Evolutionary conservation across 2,888 invertebrate genomes (phyloP).

Genomic region (Megaustenia siamemsis): DNA sequence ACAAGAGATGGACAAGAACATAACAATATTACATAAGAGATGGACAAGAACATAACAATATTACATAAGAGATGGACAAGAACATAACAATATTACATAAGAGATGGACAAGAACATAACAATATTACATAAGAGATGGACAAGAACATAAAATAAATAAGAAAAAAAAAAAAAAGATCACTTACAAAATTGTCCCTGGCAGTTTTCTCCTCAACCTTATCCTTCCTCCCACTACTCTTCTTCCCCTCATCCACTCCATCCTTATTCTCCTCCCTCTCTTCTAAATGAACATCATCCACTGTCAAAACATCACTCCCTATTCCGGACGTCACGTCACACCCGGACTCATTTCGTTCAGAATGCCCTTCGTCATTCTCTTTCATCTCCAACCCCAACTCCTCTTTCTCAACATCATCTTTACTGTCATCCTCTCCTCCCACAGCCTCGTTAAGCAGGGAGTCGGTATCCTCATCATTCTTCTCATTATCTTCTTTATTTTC

Average conservation of each 20-base stretch:
- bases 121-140: too few species aligned
- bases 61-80: too few species aligned
- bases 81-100: too few species aligned
- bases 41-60: too few species aligned
- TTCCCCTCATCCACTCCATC: slow-evolving; percentile 45
- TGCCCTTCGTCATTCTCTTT: slow-evolving; percentile 54
- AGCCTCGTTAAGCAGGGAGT: slow-evolving; percentile 53
- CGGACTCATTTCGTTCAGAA: slow-evolving; percentile 28
- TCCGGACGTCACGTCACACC: neutral
- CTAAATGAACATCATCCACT: slow-evolving; percentile 41
- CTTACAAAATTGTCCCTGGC: slow-evolving; percentile 38
- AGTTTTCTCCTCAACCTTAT: slow-evolving; percentile 24
- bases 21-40: too few species aligned
- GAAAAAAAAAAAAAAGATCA: neutral
- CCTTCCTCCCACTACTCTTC: slow-evolving; percentile 51
- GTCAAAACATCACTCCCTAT: slow-evolving; percentile 21
- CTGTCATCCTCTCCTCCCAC: slow-evolving; percentile 49
- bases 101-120: too few species aligned
- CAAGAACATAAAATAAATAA: neutral
- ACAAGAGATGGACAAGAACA: too few species aligned
- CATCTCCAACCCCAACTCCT: slow-evolving; percentile 24
- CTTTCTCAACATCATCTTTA: slow-evolving; percentile 56
- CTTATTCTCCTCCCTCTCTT: slow-evolving; percentile 37
- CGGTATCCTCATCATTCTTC: slow-evolving; percentile 56
- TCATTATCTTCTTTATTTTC: slow-evolving; percentile 53